Conservation (phyloP, 2,888 invertebrate species). For the Drosophila buzzatii region DNA sequence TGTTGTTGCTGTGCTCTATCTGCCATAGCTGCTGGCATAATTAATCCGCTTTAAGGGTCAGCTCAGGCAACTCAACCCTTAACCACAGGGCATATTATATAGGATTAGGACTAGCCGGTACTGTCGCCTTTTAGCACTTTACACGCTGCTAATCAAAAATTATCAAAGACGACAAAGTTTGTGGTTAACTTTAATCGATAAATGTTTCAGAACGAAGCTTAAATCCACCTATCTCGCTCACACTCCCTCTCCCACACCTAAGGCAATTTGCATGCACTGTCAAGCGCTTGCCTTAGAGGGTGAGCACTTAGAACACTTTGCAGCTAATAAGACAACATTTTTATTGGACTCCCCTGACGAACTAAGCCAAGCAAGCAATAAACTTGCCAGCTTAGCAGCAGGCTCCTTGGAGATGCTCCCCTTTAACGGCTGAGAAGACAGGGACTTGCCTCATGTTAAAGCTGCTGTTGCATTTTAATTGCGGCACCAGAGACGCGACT, state of each 20-base stretch:
- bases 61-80: conserved; percentile 6
- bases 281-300: neutral
- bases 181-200: conserved; percentile 34
- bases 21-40: conserved; percentile 55
- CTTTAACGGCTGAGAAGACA: neutral
- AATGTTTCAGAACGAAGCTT: neutral
- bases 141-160: conserved; percentile 44
- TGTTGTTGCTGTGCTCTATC: conserved; percentile 2
- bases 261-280: conserved; percentile 37
- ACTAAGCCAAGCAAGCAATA: conserved; percentile 50
- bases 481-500: conserved; percentile 55
- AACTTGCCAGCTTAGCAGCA: conserved; percentile 46
- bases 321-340: conserved; percentile 74
- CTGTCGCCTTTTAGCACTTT: conserved; percentile 21
- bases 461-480: conserved; percentile 72
- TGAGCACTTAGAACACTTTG: conserved; percentile 29
- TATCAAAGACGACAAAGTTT: conserved; percentile 34
- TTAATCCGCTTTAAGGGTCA: conserved; percentile 52
- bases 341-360: conserved; percentile 40
- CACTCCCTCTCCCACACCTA: no score
- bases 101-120: conserved; percentile 11
- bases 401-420: conserved; percentile 18
- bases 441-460: conserved; percentile 26
- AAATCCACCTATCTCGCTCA: neutral
- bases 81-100: conserved; percentile 18